Evolutionary conservation across 2,113 vertebrate species (phyloP), one percentile per base, ranked within the genome.

Genomic region (Macaca nemestrina): DNA sequence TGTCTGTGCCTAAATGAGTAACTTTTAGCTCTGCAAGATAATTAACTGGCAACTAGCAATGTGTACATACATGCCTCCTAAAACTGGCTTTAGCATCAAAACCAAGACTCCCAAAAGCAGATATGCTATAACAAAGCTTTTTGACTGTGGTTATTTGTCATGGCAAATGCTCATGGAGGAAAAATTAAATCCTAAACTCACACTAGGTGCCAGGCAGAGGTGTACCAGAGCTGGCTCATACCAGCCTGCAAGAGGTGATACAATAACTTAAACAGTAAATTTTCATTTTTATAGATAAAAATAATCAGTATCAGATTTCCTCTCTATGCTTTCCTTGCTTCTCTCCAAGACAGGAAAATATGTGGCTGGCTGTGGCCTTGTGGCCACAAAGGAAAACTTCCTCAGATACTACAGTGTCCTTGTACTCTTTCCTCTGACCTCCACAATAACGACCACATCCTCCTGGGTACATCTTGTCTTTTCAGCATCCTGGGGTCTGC

Each of bases 271-370:
- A 48, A 76, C 25, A 70, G 50, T 45, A 84, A 45, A 55, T 72
- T 40, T 93, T 78, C 38, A 32, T 79, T 22, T 67, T 32, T 55
- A 64, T 32, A 7, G 55, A 93, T 50, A 72, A 80, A 64, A 95
- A 79, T 23, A 45, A 45, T 4, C 40, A 27, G 30, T 86, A 64
- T 83, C 81, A 64, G 50, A 40, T 40, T 93, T 87, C 75, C 55
- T 87, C 25, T 70, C 48, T 93, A 17, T 18, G 45, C 27, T 59
- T 75, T 57, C 80, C 50, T 95, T 55, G 35, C 43, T 83, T 78
- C 52, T 96, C 30, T 95, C 59, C 59, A 78, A 45, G 57, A 52
- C 72, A 61, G 70, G 84, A 80, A 94, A 93, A 64, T 76, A 43
- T 57, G 75, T 90, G 80, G 32, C 90, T 93, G 57, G 55, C 81